These are phyloP conservation scores for Lycocorax pyrrhopterus DNA, from an alignment of 2,113 vertebrate species.

Conservation along the genomic window DNA sequence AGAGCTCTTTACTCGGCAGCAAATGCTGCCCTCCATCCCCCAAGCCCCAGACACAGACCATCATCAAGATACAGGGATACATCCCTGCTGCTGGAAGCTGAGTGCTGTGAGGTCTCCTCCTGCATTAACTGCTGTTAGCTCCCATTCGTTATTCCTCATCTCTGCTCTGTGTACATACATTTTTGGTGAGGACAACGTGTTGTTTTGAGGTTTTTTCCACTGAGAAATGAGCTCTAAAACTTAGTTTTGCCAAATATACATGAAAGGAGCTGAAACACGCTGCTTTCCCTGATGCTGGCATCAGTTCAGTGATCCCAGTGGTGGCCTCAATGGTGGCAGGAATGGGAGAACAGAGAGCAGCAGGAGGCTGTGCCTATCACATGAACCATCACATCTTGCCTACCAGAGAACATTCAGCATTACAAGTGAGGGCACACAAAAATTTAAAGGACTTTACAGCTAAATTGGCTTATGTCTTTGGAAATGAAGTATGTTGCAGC, in stretches of 20 bases:
- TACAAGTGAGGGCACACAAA: neutral
- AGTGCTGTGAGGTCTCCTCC: neutral
- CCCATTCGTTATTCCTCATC: neutral
- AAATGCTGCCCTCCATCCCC: neutral
- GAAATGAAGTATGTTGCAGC: neutral
- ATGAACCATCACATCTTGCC: neutral
- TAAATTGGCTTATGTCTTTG: neutral
- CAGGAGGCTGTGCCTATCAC: neutral
- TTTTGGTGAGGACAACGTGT: neutral
- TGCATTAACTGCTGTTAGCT: neutral
- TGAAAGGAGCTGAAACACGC: neutral
- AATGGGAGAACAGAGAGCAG: neutral
- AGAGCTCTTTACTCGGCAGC: neutral
- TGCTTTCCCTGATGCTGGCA: neutral
- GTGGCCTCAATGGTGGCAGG: neutral
- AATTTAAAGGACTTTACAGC: neutral
- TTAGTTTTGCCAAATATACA: neutral
- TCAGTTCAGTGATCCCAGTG: neutral
- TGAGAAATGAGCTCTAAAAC: neutral
- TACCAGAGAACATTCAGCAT: neutral
- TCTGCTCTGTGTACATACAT: neutral
- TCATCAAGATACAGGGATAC: neutral
- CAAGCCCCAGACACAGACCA: fast-evolving
- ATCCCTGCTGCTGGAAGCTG: neutral
- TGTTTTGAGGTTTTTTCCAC: neutral